phyloP scores from a whole-genome alignment of 1,140 invertebrate species.

The Cydia fagiglandana region DNA sequence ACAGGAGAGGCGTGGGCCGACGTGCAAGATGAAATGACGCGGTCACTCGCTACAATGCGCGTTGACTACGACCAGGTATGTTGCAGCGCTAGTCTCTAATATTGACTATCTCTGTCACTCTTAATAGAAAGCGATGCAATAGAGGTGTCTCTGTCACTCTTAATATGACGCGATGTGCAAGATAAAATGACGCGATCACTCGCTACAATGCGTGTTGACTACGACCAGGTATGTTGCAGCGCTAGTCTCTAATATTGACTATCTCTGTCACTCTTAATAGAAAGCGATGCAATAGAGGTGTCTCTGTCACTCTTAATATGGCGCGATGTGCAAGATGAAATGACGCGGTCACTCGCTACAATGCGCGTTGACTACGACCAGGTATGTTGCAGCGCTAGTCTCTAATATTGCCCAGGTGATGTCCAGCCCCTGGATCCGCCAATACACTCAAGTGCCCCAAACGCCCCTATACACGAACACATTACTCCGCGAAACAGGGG shows the following conservation, averaged over 20 bases:
- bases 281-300: too few species aligned
- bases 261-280: too few species aligned
- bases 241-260: too few species aligned
- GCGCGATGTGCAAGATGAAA: too few species aligned
- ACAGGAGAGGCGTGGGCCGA: slow-evolving; percentile 96
- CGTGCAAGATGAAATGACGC: slow-evolving; percentile 99
- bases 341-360: too few species aligned
- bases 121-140: too few species aligned
- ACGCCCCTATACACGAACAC: slow-evolving; percentile 95
- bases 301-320: too few species aligned
- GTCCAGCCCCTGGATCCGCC: slow-evolving; percentile 72
- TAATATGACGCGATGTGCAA: too few species aligned
- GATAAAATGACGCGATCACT: slow-evolving; percentile 81
- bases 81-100: background rate
- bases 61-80: slow-evolving; percentile 93
- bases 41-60: slow-evolving; percentile 97
- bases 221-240: slow-evolving; percentile 82
- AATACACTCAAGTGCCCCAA: slow-evolving; percentile 92
- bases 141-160: too few species aligned
- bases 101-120: too few species aligned
- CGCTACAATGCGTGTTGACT: slow-evolving; percentile 97
- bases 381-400: too few species aligned
- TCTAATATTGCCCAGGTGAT: slow-evolving; percentile 77
- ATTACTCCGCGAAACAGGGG: slow-evolving; percentile 93
- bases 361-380: background rate